Base-by-base conservation (phyloP, 2,888 invertebrate species). In the Agrenia bidenticulata region DNA sequence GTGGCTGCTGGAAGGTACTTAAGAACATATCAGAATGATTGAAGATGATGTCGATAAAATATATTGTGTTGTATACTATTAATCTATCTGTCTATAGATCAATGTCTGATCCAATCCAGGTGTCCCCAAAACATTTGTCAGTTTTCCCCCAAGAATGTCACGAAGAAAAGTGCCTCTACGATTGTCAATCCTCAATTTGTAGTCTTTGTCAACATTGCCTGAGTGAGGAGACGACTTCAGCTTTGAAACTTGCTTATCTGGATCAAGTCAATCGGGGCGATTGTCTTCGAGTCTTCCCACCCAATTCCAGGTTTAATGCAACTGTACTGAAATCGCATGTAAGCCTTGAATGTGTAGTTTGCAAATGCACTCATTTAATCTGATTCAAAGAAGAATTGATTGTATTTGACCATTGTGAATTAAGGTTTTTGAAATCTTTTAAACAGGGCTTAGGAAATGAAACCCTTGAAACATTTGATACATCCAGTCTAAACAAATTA, bases 231-330 rank as follows among this genome's bases (percentile, higher is more conserved):
- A 82, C 87, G 41, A 83, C 83, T 72, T 78, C 80, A 15, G 83
- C 82, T 62, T 79, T 96, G 11, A 82, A 86, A 57, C 81, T 83
- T 69, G 89, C 94, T 0, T 89, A 89, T 77, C 81, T 84, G 59
- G 96, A 98, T 78, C 91, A 93, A 79, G 80, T 89, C 21, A 89
- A 90, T 78, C 85, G 86, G 76, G 88, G 88, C 63, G 89, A 90
- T 74, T 94, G 88, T 79, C 86, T 88, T 77, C 84, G 96, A 75
- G 83, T 96, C 26, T 87, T 90, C 77, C 96, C 96, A 1, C 88
- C 88, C 19, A 64, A 64, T 5, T 75, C 78, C 7, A 62, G 73
- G 55, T 76, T 74, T 42, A 64, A 26, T 37, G 5, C 23, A 17
- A 58, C 9, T 19, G 27, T 59, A 2, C 21, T 45, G 26, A 17